A percentile compares a stretch with the other conserved stretches of the same genome.
phyloP scores from a whole-genome alignment of 2,113 vertebrate species.

The Chionodraco myersi region DNA sequence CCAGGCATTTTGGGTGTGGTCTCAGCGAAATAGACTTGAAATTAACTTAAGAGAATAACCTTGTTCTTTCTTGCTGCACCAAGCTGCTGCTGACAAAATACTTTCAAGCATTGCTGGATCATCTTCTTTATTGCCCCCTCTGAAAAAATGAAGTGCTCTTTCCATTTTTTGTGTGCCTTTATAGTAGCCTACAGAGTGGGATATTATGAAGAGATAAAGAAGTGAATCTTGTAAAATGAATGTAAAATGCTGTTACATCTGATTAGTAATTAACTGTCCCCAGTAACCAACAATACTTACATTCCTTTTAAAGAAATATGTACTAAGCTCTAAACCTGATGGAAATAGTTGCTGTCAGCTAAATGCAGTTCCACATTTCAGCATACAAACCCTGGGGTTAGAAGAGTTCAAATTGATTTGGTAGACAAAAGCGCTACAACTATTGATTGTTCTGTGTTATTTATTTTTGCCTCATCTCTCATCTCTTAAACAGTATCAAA shows the following conservation, averaged over 20 bases:
- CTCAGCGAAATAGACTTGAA: conserved; percentile 38
- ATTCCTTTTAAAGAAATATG: not conserved
- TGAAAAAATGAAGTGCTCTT: conserved; percentile 42
- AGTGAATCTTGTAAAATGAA: conserved; percentile 6
- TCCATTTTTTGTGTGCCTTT: conserved; percentile 2
- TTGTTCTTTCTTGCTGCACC: conserved; percentile 42
- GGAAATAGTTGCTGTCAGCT: conserved; percentile 16
- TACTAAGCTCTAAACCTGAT: conserved; percentile 1
- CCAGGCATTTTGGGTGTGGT: conserved; percentile 35
- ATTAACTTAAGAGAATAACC: conserved; percentile 52
- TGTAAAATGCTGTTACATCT: not conserved
- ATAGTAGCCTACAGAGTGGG: not conserved
- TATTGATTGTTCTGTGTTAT: conserved; percentile 50
- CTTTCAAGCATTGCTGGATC: conserved; percentile 58
- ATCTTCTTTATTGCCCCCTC: conserved; percentile 57
- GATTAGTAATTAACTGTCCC: not conserved
- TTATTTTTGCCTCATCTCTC: conserved; percentile 55
- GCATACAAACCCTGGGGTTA: conserved; percentile 28
- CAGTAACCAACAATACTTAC: not conserved
- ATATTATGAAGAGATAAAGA: conserved; percentile 10
- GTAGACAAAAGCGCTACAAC: conserved; percentile 13
- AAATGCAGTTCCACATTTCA: conserved; percentile 25
- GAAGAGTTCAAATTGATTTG: conserved; percentile 36
- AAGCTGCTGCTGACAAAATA: conserved; percentile 63
- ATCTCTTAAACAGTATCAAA: conserved; percentile 55